phyloP scores from a whole-genome alignment of 1,140 invertebrate species.

The Idris sp. region DNA sequence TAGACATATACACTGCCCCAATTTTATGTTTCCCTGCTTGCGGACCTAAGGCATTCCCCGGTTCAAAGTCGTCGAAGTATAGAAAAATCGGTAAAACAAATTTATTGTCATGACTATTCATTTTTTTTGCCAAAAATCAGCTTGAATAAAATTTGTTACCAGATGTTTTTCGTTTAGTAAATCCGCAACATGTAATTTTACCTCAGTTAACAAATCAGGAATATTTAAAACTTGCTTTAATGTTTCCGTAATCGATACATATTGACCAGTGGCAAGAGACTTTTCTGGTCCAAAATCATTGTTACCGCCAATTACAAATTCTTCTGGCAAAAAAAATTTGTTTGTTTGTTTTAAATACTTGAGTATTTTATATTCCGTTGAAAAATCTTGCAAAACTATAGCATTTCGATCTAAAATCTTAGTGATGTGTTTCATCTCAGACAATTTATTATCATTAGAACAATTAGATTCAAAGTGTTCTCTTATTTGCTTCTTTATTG shows the following conservation, averaged over 20 bases:
- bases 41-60: slow-evolving; percentile 36
- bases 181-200: not conserved
- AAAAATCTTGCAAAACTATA: not conserved
- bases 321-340: not conserved
- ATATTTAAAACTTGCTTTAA: not conserved
- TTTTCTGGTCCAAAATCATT: not conserved
- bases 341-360: not conserved
- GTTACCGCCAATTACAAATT: not conserved
- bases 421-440: not conserved
- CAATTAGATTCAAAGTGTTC: not conserved
- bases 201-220: not conserved
- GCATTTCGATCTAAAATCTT: not conserved
- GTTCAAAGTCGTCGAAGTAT: slow-evolving; percentile 55
- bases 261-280: not conserved
- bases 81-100: slow-evolving; percentile 38
- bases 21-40: slow-evolving; percentile 25
- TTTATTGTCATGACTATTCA: slow-evolving; percentile 23
- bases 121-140: slow-evolving; percentile 43
- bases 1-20: slow-evolving; percentile 18
- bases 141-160: not conserved
- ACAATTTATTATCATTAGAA: not conserved
- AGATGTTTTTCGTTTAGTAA: not conserved
- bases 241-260: not conserved
- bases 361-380: not conserved
- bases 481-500: not conserved